phyloP scores from a whole-genome alignment of 2,888 invertebrate species.

The Xylota sylvarum region DNA sequence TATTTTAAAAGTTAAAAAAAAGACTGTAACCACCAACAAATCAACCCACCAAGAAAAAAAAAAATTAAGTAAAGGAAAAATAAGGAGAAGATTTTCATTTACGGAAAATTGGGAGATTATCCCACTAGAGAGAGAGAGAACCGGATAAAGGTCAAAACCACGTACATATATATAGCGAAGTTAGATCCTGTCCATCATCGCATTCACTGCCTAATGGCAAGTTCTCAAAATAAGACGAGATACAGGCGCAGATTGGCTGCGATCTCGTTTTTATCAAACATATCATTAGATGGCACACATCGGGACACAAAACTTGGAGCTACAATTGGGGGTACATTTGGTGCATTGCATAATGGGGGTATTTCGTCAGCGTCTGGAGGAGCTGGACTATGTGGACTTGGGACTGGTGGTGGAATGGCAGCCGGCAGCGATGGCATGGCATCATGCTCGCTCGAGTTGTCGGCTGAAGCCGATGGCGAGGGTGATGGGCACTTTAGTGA shows the following conservation, averaged over 20 bases:
- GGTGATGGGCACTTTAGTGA: slow-evolving; percentile 85
- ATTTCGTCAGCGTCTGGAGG: slow-evolving; percentile 66
- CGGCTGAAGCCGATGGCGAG: slow-evolving; percentile 83
- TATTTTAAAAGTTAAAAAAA: neutral
- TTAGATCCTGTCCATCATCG: slow-evolving; percentile 16
- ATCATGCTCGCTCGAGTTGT: slow-evolving; percentile 83
- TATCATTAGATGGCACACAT: slow-evolving; percentile 96
- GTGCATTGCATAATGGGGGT: slow-evolving; percentile 79
- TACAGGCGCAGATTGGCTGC: slow-evolving; percentile 95
- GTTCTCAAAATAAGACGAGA: slow-evolving; percentile 86
- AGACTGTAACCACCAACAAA: neutral
- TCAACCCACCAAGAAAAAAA: neutral
- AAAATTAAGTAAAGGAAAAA: neutral
- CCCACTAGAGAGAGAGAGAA: neutral
- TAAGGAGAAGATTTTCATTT: neutral
- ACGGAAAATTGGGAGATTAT: neutral
- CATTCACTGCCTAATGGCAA: slow-evolving; percentile 84
- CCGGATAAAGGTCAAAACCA: neutral
- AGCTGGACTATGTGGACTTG: slow-evolving; percentile 77
- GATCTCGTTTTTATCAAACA: slow-evolving; percentile 96
- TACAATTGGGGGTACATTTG: slow-evolving; percentile 81
- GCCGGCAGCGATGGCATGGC: slow-evolving; percentile 80
- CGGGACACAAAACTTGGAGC: slow-evolving; percentile 88
- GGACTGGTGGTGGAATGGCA: slow-evolving; percentile 57
- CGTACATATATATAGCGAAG: neutral